Base-by-base conservation (phyloP, 2,888 invertebrate species). In the Crocallis elinguaria region DNA sequence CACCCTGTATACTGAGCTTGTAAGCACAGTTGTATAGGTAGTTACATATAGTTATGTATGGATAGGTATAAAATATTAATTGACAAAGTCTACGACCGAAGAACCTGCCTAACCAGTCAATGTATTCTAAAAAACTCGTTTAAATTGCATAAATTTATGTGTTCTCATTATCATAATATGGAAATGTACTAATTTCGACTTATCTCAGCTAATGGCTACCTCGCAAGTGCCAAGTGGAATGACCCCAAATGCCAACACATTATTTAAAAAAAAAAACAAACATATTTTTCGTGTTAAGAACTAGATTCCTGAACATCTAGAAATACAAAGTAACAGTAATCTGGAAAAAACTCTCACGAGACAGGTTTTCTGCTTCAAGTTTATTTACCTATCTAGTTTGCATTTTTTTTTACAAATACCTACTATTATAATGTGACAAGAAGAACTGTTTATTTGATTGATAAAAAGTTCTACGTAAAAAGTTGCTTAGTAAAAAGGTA, bases 181-280 rank as follows among this genome's bases (percentile, higher is more conserved):
- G 55, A 56, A 62, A 62, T 62, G 55, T 57, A 37, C 35, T 45
- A 27, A 53, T 53, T 60, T 60, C 50, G 49, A 55, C 50, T 60
- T 53, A 55, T 57, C 57, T 59, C 35, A 9, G 48, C 53, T 62
- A 62, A 62, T 62, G 55, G 33, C 29, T 30, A n/a, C 41, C 11
- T 19, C 27, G 16, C 23, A 35, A 44, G 27, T 16, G 19, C 12
- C 23, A 37, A 54, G 59, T 41, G 44, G 38, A 55, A 52, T 50
- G 60, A 51, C 35, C 51, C 12, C 7, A 25, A 29, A 29, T 12
- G n/a, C 5, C 8, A 32, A 11, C 11, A 29, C 3, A n/a, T 29
- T 6, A 3, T 29, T 29, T 29, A 9, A 4, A 4, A 19, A 19
- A 19, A 4, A 19, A 19, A 2, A 4, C 3, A 3, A 12, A 1